Percentiles rank a stretch among this genome's conserved stretches.
phyloP scores from a whole-genome alignment of 2,797 vertebrate species.

The Coluber constrictor region DNA sequence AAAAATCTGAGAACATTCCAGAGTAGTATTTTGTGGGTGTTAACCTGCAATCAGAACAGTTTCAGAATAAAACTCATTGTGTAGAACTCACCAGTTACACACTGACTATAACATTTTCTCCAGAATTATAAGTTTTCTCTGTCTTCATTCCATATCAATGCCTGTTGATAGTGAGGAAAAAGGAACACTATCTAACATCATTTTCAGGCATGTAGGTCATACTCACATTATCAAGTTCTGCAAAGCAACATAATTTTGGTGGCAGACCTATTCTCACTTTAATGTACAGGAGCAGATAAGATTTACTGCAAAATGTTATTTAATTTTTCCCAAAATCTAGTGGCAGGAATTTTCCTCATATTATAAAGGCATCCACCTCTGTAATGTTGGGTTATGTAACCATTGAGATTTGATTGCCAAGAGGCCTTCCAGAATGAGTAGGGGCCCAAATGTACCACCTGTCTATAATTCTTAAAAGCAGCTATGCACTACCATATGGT shows the following conservation, averaged over 20 bases:
- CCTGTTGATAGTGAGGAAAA: not conserved
- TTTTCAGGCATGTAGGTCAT: not conserved
- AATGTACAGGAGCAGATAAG: not conserved
- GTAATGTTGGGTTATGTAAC: not conserved
- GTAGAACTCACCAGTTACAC: not conserved
- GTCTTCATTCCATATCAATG: not conserved
- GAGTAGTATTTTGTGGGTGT: not conserved
- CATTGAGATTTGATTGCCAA: not conserved
- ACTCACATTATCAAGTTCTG: not conserved
- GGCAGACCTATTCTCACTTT: not conserved
- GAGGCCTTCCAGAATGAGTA: not conserved
- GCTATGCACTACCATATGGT: not conserved
- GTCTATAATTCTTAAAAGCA: not conserved
- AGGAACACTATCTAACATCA: not conserved
- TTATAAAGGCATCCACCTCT: not conserved
- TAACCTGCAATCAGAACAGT: not conserved
- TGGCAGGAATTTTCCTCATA: not conserved
- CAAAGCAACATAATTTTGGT: not conserved
- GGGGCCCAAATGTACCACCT: not conserved
- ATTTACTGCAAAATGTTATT: not conserved
- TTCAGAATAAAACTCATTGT: not conserved
- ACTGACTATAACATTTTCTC: not conserved
- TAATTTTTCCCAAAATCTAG: not conserved
- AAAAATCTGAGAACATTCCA: not conserved
- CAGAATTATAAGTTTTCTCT: not conserved